Evolutionary conservation across 2,113 vertebrate species (phyloP).

Genomic region (Sialia sialis): DNA sequence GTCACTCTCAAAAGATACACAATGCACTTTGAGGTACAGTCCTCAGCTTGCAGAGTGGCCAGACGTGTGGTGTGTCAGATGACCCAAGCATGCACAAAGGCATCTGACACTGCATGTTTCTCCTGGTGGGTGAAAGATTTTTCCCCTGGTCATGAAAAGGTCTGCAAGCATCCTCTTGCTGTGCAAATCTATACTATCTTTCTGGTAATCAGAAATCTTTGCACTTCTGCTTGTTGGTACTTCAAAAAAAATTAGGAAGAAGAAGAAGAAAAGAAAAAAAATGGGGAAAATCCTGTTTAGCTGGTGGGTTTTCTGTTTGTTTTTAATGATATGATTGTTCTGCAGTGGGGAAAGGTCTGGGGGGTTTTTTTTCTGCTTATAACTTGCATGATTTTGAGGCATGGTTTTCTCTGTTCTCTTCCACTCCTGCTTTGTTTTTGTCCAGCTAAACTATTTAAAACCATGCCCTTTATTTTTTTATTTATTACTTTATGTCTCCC

Average conservation of each 20-base stretch:
- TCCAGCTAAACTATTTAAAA: neutral
- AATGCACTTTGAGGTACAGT: conserved; percentile 86
- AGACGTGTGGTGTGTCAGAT: neutral
- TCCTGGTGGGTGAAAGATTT: neutral
- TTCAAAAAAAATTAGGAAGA: neutral
- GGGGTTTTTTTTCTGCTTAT: neutral
- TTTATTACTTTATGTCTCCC: neutral
- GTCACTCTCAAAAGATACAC: conserved; percentile 94
- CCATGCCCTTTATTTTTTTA: neutral
- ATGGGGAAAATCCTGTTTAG: neutral
- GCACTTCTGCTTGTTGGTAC: neutral
- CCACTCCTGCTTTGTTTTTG: neutral
- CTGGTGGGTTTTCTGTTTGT: neutral
- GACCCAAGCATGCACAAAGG: neutral
- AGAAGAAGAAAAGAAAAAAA: neutral
- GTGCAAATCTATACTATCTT: neutral
- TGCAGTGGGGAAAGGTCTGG: neutral
- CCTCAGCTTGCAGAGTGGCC: neutral
- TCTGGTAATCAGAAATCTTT: neutral
- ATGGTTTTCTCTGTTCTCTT: neutral
- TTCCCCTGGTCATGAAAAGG: neutral
- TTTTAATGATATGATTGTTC: neutral
- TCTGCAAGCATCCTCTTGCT: neutral
- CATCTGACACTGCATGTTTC: neutral
- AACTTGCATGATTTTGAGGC: neutral